These are phyloP conservation scores for Coccyzus lansbergi DNA, from an alignment of 2,797 vertebrate genomes.

Conservation along the genomic window DNA sequence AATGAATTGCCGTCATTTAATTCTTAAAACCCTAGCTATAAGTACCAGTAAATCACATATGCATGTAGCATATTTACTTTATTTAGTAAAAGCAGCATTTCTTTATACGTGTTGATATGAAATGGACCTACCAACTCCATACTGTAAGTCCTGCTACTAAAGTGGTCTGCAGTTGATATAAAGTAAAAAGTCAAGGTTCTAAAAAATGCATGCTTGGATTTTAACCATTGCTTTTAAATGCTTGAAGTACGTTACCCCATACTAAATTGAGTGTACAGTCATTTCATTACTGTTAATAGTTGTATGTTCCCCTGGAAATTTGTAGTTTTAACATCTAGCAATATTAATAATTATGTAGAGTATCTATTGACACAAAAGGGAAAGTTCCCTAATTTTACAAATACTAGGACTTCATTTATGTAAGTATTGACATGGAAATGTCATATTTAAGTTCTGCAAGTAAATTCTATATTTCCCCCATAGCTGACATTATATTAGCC, in stretches of 20 bases:
- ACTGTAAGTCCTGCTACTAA: neutral
- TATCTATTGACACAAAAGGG: neutral
- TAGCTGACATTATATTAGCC: neutral
- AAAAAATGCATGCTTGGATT: neutral
- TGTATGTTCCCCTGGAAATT: neutral
- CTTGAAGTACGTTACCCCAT: neutral
- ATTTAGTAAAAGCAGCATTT: neutral
- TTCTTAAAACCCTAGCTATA: neutral
- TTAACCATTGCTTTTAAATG: neutral
- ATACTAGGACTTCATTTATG: neutral
- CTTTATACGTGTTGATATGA: neutral
- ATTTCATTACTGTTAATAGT: neutral
- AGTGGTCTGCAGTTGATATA: neutral
- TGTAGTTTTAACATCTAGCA: neutral
- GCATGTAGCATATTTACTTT: neutral
- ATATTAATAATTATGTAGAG: neutral
- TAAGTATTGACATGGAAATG: neutral
- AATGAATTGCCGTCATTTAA: neutral
- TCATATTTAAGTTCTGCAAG: neutral
- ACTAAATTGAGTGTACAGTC: fast-evolving
- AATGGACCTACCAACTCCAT: neutral
- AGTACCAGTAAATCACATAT: neutral
- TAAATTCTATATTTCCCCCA: neutral
- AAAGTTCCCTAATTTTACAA: neutral
- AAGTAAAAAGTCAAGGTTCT: neutral